Conservation (phyloP, 1,140 invertebrate species). For the Pogonomyrmex californicus region DNA sequence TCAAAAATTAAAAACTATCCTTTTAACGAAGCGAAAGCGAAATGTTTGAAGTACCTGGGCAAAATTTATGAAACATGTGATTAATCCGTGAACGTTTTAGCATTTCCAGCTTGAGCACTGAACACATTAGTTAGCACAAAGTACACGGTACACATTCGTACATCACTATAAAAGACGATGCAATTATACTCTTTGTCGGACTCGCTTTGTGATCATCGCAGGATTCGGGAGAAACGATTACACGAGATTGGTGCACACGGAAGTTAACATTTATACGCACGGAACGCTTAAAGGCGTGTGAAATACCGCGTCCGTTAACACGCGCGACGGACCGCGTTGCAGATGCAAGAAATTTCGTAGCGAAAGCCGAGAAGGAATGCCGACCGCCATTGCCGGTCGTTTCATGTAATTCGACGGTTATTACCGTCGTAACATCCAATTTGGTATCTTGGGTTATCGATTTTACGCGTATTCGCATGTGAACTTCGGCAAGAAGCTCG, state of each 20-base stretch:
- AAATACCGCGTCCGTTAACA: conserved; percentile 36
- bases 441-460: conserved; percentile 49
- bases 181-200: conserved; percentile 21
- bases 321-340: conserved; percentile 8
- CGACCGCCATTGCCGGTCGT: conserved; percentile 45
- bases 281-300: conserved; percentile 39
- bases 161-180: neutral
- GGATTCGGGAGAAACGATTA: conserved; percentile 60
- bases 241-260: conserved; percentile 16
- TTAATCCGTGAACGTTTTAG: neutral
- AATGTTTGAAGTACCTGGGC: neutral
- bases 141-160: conserved; percentile 18
- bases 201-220: conserved; percentile 46
- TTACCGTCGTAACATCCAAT: conserved; percentile 53
- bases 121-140: neutral
- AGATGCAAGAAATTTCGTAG: conserved; percentile 47
- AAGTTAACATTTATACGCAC: conserved; percentile 58
- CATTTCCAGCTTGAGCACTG: too few species aligned
- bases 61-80: neutral
- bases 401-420: conserved; percentile 55
- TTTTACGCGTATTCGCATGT: conserved; percentile 45
- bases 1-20: neutral
- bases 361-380: conserved; percentile 4
- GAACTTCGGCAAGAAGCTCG: conserved; percentile 10
- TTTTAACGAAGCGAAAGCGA: too few species aligned